Conservation (phyloP, 2,888 invertebrate genomes). For the Trissolcus brochymenae region DNA sequence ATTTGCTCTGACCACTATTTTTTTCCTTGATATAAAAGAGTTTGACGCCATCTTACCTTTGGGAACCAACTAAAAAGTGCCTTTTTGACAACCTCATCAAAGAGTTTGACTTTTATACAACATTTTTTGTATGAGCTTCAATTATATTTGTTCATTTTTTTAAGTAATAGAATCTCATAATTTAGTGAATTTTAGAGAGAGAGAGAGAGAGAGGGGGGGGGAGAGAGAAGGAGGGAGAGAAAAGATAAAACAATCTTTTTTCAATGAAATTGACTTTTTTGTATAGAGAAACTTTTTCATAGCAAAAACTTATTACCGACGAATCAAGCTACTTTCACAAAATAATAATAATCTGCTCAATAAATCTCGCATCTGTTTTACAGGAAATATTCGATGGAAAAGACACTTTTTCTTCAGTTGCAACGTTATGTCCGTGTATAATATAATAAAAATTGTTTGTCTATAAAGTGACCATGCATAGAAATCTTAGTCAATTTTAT, state of each 20-base stretch:
- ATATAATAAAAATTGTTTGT: too few relatives aligned
- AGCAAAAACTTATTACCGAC: neutral
- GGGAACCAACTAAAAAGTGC: neutral
- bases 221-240: too few relatives aligned
- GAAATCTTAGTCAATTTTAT: too few relatives aligned
- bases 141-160: too few relatives aligned
- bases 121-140: too few relatives aligned
- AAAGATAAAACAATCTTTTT: too few relatives aligned
- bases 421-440: neutral
- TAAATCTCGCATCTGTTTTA: conserved; percentile 26
- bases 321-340: conserved; percentile 16
- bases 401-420: conserved; percentile 34
- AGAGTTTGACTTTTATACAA: too few relatives aligned
- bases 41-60: conserved; percentile 24
- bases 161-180: too few relatives aligned
- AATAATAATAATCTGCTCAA: conserved; percentile 15
- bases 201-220: too few relatives aligned
- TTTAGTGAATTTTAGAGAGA: too few relatives aligned
- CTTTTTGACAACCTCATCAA: neutral
- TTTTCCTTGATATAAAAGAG: conserved; percentile 25
- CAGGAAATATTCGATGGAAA: conserved; percentile 17
- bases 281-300: neutral
- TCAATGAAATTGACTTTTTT: too few relatives aligned
- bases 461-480: too few relatives aligned
- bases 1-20: conserved; percentile 62